Evolutionary conservation across 2,888 invertebrate genomes (phyloP).

Genomic region (Eustalomyia histrio): DNA sequence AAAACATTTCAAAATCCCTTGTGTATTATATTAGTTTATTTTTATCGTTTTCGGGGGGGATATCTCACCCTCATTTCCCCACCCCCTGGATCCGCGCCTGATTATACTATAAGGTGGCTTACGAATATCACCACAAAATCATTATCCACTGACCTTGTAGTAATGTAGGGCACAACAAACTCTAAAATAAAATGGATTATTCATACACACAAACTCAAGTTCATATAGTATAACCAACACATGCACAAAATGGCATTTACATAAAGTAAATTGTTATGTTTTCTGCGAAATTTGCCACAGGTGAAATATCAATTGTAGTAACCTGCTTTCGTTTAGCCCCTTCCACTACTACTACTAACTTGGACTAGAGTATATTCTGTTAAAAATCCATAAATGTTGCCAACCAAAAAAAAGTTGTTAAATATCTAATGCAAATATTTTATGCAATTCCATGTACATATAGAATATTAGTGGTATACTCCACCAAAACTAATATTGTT

Average conservation of each 20-base stretch:
- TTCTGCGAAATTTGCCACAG: conserved; percentile 33
- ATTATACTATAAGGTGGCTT: too few species aligned
- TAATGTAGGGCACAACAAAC: too few species aligned
- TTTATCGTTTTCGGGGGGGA: too few species aligned
- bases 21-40: too few species aligned
- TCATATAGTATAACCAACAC: too few species aligned
- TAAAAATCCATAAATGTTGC: conserved; percentile 34
- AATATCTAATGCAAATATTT: conserved; percentile 32
- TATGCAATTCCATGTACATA: not conserved
- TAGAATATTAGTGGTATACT: not conserved
- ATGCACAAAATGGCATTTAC: not conserved
- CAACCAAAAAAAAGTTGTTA: conserved; percentile 37
- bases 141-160: too few species aligned
- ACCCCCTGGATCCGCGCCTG: too few species aligned
- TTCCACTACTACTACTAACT: not conserved
- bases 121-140: too few species aligned
- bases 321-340: conserved; percentile 25
- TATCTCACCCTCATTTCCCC: too few species aligned
- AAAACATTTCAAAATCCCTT: too few species aligned
- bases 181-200: not conserved
- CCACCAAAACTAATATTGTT: too few species aligned
- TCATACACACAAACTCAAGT: not conserved
- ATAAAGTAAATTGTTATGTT: conserved; percentile 21
- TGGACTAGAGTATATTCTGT: not conserved
- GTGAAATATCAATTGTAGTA: conserved; percentile 45